Evolutionary conservation across 64 coral and sea anemone genomes (phyloP).

Genomic region (Dendronephthya gigantea): DNA sequence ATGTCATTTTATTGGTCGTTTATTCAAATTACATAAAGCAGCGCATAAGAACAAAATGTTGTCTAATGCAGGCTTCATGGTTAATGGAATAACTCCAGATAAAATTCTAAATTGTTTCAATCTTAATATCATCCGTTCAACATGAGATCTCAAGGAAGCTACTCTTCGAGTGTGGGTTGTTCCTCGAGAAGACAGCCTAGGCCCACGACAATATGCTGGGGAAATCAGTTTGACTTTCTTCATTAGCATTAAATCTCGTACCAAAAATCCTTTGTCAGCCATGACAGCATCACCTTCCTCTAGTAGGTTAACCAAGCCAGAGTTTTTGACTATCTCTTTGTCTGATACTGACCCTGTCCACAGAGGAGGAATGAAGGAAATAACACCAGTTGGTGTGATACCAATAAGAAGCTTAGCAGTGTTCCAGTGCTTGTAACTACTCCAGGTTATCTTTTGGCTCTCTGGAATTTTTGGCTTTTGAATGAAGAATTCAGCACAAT

Average conservation of each 20-base stretch:
- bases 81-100: neutral
- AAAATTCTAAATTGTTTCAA: conserved; percentile 2
- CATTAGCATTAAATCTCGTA: conserved; percentile 53
- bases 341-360: conserved; percentile 54
- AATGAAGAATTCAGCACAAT: conserved; percentile 30
- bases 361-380: conserved; percentile 55
- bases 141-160: neutral
- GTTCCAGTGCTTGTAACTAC: conserved; percentile 44
- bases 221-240: conserved; percentile 56
- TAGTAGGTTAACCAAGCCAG: conserved; percentile 38
- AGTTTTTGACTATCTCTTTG: conserved; percentile 50
- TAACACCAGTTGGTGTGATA: conserved; percentile 56
- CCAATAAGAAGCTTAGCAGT: conserved; percentile 46
- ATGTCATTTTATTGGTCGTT: neutral
- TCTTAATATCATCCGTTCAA: neutral
- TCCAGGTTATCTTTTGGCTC: conserved; percentile 24
- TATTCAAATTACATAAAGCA: neutral
- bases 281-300: conserved; percentile 69
- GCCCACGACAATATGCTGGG: conserved; percentile 54
- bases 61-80: neutral
- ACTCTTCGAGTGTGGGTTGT: conserved; percentile 41
- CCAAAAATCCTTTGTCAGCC: conserved; percentile 59
- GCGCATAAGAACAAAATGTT: neutral
- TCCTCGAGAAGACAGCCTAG: conserved; percentile 32
- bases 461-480: conserved; percentile 30